These are phyloP conservation scores for Lathronympha strigana DNA, from an alignment of 2,888 invertebrate genomes.

Conservation along the genomic window DNA sequence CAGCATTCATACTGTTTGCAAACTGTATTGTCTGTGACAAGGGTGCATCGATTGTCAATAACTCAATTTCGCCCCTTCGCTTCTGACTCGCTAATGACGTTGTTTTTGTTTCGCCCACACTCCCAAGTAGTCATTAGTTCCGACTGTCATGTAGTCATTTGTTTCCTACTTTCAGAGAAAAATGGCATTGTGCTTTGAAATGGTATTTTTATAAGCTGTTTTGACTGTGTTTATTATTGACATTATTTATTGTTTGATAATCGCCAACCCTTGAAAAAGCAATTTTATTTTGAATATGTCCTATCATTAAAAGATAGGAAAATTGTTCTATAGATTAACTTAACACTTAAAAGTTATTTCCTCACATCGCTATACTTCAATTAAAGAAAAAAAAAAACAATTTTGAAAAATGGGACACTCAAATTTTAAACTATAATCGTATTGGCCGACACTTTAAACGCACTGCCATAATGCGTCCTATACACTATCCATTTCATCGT, in stretches of 20 bases:
- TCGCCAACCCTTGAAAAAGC: not conserved
- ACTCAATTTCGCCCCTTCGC: conserved; percentile 33
- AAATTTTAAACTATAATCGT: conserved; percentile 34
- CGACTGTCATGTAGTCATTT: conserved; percentile 24
- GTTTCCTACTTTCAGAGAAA: not conserved
- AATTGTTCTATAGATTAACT: conserved; percentile 33
- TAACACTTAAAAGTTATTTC: conserved; percentile 31
- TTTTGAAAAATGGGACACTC: conserved; percentile 38
- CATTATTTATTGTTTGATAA: too few relatives aligned
- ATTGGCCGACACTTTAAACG: conserved; percentile 25
- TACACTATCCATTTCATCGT: not conserved
- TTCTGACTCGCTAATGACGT: conserved; percentile 36
- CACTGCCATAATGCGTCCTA: conserved; percentile 8
- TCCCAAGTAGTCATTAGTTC: not conserved
- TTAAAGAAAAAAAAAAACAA: conserved; percentile 17
- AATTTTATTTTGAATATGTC: not conserved
- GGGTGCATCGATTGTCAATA: conserved; percentile 25
- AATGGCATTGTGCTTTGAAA: too few relatives aligned
- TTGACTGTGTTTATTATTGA: not conserved
- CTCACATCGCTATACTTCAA: conserved; percentile 9
- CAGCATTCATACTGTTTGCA: conserved; percentile 6
- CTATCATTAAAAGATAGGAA: conserved; percentile 21
- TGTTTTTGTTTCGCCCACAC: conserved; percentile 29
- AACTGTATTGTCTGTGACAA: conserved; percentile 13
- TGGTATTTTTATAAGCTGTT: not conserved